A percentile compares a stretch with the other conserved stretches of the same genome.
Evolutionary conservation across 2,888 invertebrate genomes (phyloP).

Genomic region (Tetropium fuscum): DNA sequence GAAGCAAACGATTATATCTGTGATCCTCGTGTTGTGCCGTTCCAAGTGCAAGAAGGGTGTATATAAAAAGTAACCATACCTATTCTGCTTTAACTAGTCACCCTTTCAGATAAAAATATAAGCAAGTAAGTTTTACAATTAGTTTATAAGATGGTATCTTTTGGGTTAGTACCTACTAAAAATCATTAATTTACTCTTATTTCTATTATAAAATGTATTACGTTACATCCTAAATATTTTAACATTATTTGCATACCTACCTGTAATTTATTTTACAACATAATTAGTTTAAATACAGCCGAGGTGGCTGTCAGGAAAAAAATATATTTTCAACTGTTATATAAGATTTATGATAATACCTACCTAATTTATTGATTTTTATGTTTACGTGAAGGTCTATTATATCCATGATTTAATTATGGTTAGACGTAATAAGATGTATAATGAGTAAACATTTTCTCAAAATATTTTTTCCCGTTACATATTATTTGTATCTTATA

Average conservation of each 20-base stretch:
- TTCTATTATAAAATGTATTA: too few relatives aligned
- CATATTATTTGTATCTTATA: background rate
- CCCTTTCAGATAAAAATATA: conserved; percentile 9
- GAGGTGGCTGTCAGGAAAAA: background rate
- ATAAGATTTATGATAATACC: conserved; percentile 25
- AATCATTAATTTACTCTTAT: too few relatives aligned
- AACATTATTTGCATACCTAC: too few relatives aligned
- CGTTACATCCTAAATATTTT: too few relatives aligned
- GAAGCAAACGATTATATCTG: conserved; percentile 28
- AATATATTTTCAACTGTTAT: conserved; percentile 19
- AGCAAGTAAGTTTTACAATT: conserved; percentile 15
- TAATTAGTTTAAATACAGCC: background rate
- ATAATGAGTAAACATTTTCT: too few relatives aligned
- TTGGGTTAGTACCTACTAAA: too few relatives aligned
- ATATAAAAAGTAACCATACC: conserved; percentile 7
- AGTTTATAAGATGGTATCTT: too few relatives aligned
- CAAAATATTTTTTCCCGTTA: too few relatives aligned
- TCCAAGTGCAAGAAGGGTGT: conserved; percentile 5
- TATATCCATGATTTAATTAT: too few relatives aligned
- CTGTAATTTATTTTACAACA: background rate
- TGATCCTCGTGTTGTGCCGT: conserved; percentile 28
- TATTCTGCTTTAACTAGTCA: conserved; percentile 3
- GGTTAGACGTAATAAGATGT: too few relatives aligned
- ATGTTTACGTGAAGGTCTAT: too few relatives aligned
- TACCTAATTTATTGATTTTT: conserved; percentile 25